These are phyloP conservation scores for Burhinus bistriatus DNA, from an alignment of 2,113 vertebrate species.

Conservation along the genomic window DNA sequence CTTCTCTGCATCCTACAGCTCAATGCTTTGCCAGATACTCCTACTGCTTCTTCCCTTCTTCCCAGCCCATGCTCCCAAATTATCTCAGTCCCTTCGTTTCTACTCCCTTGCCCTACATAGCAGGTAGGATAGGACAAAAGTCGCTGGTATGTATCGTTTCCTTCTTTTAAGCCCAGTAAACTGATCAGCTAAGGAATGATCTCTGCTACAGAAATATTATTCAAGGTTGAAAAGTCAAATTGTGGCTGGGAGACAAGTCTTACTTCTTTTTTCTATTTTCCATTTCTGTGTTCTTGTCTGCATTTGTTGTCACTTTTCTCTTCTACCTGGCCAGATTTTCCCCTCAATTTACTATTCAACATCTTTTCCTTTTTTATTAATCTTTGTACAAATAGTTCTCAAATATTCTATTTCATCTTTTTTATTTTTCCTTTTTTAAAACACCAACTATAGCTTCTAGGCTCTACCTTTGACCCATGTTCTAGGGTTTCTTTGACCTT, in stretches of 20 bases:
- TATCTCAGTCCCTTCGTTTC: not conserved
- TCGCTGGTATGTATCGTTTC: not conserved
- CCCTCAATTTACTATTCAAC: not conserved
- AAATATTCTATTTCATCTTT: not conserved
- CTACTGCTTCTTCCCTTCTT: not conserved
- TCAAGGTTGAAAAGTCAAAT: not conserved
- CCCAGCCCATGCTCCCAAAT: not conserved
- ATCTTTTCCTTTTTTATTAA: not conserved
- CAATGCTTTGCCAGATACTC: not conserved
- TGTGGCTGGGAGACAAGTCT: not conserved
- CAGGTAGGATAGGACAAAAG: not conserved
- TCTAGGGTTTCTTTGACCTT: not conserved
- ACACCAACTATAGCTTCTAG: not conserved
- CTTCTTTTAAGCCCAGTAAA: not conserved
- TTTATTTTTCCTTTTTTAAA: not conserved
- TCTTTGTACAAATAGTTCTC: not conserved
- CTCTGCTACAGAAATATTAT: not conserved
- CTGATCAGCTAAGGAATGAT: not conserved
- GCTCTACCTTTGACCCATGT: not conserved
- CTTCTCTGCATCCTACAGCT: not conserved
- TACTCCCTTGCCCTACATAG: not conserved
- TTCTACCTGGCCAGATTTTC: not conserved
- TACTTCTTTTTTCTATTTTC: not conserved
- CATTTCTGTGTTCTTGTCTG: not conserved
- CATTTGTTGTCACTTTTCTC: not conserved